Percentiles rank a stretch among this genome's conserved stretches.
Conservation (phyloP, 37 sponge, comb jelly and placozoan genomes). For the Oscarella lobularis region DNA sequence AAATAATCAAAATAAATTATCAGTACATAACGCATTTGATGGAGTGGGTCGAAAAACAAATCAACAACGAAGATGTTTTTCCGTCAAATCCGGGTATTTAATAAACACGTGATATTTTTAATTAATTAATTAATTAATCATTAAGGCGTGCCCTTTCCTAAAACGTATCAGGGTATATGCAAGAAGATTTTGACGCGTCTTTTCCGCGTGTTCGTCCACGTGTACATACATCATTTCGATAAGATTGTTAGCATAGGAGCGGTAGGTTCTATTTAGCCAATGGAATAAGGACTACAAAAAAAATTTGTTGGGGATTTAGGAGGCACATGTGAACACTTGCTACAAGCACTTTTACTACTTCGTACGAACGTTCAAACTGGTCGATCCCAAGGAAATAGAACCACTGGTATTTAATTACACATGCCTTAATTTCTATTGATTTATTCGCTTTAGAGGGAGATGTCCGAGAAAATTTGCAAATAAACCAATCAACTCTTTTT, state of each 20-base stretch:
- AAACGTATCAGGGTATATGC: slow-evolving; percentile 43
- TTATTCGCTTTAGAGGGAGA: background rate
- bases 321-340: slow-evolving; percentile 83
- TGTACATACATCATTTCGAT: slow-evolving; percentile 91
- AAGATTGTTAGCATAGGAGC: slow-evolving; percentile 68
- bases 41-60: slow-evolving; percentile 78
- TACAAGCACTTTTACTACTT: slow-evolving; percentile 92
- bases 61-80: slow-evolving; percentile 59
- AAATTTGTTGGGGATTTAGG: slow-evolving; percentile 38
- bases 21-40: slow-evolving; percentile 69
- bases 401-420: slow-evolving; percentile 39
- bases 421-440: background rate
- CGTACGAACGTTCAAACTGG: slow-evolving; percentile 50
- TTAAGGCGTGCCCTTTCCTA: slow-evolving; percentile 74
- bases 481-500: too few species aligned
- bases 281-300: background rate
- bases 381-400: slow-evolving; percentile 71
- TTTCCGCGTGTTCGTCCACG: slow-evolving; percentile 86
- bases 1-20: too few species aligned
- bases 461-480: background rate
- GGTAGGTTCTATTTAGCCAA: slow-evolving; percentile 24
- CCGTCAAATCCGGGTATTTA: slow-evolving; percentile 54
- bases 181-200: slow-evolving; percentile 86
- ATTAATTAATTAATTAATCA: background rate
- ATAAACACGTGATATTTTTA: too few species aligned